Base-by-base conservation (phyloP, 2,113 vertebrate species). In the Hemichromis elongatus region DNA sequence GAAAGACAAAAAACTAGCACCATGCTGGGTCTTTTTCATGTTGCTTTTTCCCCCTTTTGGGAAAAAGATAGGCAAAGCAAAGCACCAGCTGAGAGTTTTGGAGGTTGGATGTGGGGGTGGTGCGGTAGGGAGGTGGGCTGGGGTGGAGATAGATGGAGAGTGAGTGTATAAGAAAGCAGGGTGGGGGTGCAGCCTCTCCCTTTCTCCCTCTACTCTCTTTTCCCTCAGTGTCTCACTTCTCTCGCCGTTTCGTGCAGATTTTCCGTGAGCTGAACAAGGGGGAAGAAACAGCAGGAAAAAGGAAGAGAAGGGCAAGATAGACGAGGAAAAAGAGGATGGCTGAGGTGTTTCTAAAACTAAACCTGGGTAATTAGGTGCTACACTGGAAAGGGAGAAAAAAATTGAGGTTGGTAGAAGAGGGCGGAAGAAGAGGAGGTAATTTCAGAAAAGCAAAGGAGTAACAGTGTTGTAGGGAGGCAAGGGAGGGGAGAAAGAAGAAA, bases 141-240 rank as follows among this genome's bases (percentile, higher is more conserved):
- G n/a, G 55, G 40, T 79, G 82, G 21, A 55, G 18, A 37, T 59
- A 78, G 53, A 50, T 61, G 45, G 21, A 79, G 42, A 86, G 82
- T 42, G 82, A 78, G 81, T 47, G 55, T 75, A 52, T 54, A 13
- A 68, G 63, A 59, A 47, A 70, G 54, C n/a, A 14, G 28, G 73
- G 81, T 77, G 78, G 77, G 79, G 82, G 79, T 73, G 82, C 84
- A 80, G 90, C 86, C 87, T 92, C 91, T 91, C 87, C 83, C 88
- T 75, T 77, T 70, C 82, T 80, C 82, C 88, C 61, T 68, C 88
- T 68, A 79, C 52, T 80, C 50, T 55, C 52, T 59, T 68, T 77
- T 84, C 82, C 86, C 86, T 79, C 81, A 33, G 78, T 54, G 57
- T 86, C 81, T 90, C 86, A 70, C 88, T 83, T 55, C 90, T 85